phyloP scores from a whole-genome alignment of 2,888 invertebrate species.

The Dolichomitus sp. region DNA sequence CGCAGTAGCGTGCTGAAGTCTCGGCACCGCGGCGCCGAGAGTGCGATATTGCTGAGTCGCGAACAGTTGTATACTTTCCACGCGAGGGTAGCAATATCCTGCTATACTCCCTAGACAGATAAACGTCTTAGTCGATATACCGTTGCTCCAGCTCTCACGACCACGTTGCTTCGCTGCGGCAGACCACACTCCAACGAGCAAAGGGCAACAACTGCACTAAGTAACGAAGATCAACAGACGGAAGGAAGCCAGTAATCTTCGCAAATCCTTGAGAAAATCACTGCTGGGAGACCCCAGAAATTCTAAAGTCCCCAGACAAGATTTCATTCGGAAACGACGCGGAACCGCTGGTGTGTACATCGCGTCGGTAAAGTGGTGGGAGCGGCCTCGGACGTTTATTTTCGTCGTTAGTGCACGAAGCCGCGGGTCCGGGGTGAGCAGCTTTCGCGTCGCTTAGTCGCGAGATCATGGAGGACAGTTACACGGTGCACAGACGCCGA shows the following conservation, averaged over 20 bases:
- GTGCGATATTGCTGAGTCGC: constrained; percentile 74
- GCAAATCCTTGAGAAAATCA: background rate
- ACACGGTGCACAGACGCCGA: constrained; percentile 83
- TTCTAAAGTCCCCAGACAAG: constrained; percentile 29
- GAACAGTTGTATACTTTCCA: background rate
- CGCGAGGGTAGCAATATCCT: background rate
- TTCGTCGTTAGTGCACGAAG: constrained; percentile 74
- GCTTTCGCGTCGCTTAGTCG: constrained; percentile 50
- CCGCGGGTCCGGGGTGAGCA: constrained; percentile 8
- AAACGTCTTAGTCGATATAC: constrained; percentile 57
- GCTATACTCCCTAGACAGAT: background rate
- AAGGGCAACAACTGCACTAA: background rate
- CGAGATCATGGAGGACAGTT: constrained; percentile 83
- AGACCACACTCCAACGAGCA: background rate
- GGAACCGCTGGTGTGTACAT: constrained; percentile 6
- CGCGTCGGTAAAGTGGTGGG: constrained; percentile 78
- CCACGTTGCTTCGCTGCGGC: constrained; percentile 27
- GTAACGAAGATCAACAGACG: background rate
- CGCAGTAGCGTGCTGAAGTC: constrained; percentile 61
- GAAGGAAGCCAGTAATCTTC: background rate
- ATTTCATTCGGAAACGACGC: background rate
- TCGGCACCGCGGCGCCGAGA: constrained; percentile 71
- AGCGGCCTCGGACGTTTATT: constrained; percentile 82
- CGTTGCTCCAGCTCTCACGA: constrained; percentile 16
- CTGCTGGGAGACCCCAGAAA: constrained; percentile 64